Base-by-base conservation (phyloP, 37 sponge, comb jelly and placozoan species). In the Amphimedon queenslandica region DNA sequence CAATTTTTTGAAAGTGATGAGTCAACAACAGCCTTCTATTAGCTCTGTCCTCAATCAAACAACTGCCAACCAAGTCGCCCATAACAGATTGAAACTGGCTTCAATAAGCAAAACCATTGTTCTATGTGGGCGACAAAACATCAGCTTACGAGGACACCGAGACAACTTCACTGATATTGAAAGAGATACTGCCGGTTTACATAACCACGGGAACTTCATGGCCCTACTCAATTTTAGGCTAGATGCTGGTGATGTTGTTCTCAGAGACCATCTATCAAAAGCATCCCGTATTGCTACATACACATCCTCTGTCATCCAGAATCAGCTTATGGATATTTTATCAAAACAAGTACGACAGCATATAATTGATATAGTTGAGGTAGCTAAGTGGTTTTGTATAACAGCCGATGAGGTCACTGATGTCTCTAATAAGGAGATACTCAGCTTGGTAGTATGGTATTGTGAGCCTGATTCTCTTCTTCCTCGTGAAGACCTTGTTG, bases 401-500 rank as follows among this genome's bases (percentile, higher is more conserved):
- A 39, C 57, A 37, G 71, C 78, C 27, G 84, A 83, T 70, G 71
- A 83, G 67, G 84, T 58, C 31, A 69, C 73, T 60, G 87, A 80
- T 63, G 35, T 33, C 4, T 73, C 80, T 31, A 85, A 85, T 69
- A 85, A 66, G 55, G 87, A 85, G 70, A 38, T 68, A 40, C 40
- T 89, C 35, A 25, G 67, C 32, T 56, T 88, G 16, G 74, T 82
- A 3, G 29, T 88, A 64, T 64, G 83, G 53, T 88, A 64, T 82
- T 66, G 2, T n/a, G n/a, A n/a, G n/a, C n/a, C n/a, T n/a, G n/a
- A n/a, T n/a, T n/a, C n/a, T n/a, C n/a, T n/a, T n/a, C 20, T 57
- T 28, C 64, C 83, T 43, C 55, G 78, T n/a, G 89, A 88, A 83
- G 82, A 88, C 40, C 68, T 85, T 57, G 55, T 88, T 30, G 40